phyloP scores from a whole-genome alignment of 2,797 vertebrate species.

The Sparidentex hasta region DNA sequence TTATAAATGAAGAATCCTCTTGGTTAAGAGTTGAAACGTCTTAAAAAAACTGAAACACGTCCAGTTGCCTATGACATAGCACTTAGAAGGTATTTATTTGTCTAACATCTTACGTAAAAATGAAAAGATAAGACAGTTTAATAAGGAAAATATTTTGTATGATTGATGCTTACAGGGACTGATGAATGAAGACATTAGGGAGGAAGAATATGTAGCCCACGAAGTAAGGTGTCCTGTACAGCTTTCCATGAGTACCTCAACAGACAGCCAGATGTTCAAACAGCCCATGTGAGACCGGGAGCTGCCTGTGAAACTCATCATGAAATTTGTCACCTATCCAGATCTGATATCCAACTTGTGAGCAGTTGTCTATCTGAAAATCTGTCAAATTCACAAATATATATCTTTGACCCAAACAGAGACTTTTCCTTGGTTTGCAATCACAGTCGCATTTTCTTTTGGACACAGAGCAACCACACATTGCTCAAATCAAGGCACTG shows the following conservation, averaged over 20 bases:
- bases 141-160: neutral
- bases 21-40: too few species aligned
- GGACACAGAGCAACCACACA: conserved; percentile 47
- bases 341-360: conserved; percentile 24
- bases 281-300: conserved; percentile 15
- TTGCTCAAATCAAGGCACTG: conserved; percentile 48
- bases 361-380: conserved; percentile 44
- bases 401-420: conserved; percentile 32
- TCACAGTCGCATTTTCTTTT: conserved; percentile 37
- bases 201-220: neutral
- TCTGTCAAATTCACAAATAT: conserved; percentile 28
- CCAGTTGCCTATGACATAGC: too few species aligned
- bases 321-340: conserved; percentile 21
- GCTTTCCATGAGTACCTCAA: conserved; percentile 9
- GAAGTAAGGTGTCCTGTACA: conserved; percentile 1
- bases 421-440: conserved; percentile 44
- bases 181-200: neutral
- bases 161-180: neutral
- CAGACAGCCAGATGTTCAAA: conserved; percentile 16
- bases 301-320: conserved; percentile 51
- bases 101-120: neutral
- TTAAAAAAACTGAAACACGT: too few species aligned
- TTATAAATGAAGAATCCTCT: too few species aligned
- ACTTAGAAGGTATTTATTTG: neutral
- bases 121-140: neutral